phyloP scores from a whole-genome alignment of 64 coral and sea anemone genomes.

The Stichodactyla mertensii region DNA sequence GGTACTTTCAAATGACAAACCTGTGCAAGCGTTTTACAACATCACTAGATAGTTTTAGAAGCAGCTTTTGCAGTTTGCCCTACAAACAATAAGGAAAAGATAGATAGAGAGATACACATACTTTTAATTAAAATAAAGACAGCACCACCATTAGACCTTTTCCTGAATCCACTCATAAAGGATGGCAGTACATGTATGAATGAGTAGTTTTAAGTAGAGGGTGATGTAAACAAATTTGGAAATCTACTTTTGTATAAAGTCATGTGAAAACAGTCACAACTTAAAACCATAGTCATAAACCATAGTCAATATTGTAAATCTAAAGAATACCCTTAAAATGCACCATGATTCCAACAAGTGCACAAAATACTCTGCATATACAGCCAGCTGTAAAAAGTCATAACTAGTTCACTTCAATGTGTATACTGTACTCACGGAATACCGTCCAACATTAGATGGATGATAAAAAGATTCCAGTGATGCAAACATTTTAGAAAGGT shows the following conservation, averaged over 20 bases:
- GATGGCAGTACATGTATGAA: background rate
- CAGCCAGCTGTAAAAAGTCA: too few relatives aligned
- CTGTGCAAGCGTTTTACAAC: constrained; percentile 77
- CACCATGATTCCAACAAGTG: too few relatives aligned
- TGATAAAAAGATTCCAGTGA: constrained; percentile 96
- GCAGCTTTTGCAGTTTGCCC: constrained; percentile 81
- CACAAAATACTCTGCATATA: too few relatives aligned
- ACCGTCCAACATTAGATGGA: constrained; percentile 92
- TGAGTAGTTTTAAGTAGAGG: too few relatives aligned
- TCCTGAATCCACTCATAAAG: too few relatives aligned
- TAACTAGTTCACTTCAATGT: background rate
- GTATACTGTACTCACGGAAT: constrained; percentile 60
- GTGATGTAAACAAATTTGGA: too few relatives aligned
- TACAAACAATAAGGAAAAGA: constrained; percentile 7
- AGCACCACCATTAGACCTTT: too few relatives aligned
- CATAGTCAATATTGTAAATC: too few relatives aligned
- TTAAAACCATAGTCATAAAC: too few relatives aligned
- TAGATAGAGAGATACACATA: background rate
- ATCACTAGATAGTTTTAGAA: constrained; percentile 76
- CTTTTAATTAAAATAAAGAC: background rate
- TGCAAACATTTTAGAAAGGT: constrained; percentile 81
- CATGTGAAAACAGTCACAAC: too few relatives aligned
- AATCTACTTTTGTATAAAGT: too few relatives aligned
- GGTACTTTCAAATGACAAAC: constrained; percentile 23
- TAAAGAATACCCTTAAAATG: too few relatives aligned